phyloP scores from a whole-genome alignment of 2,113 vertebrate genomes.

The Lathamus discolor region DNA sequence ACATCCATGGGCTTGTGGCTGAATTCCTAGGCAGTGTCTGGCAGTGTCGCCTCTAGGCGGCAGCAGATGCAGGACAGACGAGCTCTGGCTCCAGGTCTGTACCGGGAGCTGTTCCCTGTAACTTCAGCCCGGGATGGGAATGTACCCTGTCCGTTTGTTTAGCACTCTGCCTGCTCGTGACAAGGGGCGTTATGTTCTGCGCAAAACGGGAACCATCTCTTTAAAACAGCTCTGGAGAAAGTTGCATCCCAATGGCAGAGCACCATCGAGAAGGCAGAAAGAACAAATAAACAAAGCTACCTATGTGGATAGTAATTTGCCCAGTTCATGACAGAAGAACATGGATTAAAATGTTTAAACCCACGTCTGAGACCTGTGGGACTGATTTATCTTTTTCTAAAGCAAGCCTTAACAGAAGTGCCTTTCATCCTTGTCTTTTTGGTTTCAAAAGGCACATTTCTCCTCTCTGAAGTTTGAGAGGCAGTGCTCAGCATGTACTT shows the following conservation, averaged over 20 bases:
- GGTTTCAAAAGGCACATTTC: background rate
- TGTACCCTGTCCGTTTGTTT: background rate
- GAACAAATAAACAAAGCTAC: background rate
- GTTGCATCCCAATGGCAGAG: background rate
- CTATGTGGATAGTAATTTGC: background rate
- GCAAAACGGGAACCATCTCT: background rate
- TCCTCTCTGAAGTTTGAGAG: background rate
- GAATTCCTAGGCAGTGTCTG: background rate
- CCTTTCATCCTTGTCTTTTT: background rate
- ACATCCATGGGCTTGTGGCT: rapidly evolving
- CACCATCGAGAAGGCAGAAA: background rate
- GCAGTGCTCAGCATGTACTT: background rate
- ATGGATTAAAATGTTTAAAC: background rate
- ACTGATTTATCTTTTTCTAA: background rate
- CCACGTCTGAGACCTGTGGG: background rate
- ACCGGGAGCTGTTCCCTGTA: background rate
- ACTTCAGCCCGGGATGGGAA: rapidly evolving
- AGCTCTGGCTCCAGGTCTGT: background rate
- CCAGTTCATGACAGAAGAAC: background rate
- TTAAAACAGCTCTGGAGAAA: background rate
- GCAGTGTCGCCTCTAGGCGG: background rate
- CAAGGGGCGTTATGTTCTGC: rapidly evolving
- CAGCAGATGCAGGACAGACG: background rate
- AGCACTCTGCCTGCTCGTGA: rapidly evolving
- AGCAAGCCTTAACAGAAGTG: background rate